Conservation (phyloP, 1,140 invertebrate genomes). For the Pseudomyrmex sp. region DNA sequence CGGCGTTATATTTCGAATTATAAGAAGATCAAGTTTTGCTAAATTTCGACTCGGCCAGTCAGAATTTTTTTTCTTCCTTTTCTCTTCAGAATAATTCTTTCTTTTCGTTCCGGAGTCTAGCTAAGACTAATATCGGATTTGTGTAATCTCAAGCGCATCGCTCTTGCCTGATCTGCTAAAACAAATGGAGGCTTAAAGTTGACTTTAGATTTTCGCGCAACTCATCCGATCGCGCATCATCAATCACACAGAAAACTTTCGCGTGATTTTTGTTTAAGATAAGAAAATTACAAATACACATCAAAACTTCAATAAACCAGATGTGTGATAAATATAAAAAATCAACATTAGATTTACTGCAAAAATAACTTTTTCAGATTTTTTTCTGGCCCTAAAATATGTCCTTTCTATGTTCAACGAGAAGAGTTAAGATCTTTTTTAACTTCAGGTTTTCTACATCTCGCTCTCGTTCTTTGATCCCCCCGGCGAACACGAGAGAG, state of each 20-base stretch:
- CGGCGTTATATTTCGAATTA: no score
- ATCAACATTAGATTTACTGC: not conserved
- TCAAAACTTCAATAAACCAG: not conserved
- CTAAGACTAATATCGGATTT: slow-evolving; percentile 52
- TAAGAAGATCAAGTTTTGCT: no score
- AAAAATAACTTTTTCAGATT: not conserved
- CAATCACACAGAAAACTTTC: slow-evolving; percentile 10
- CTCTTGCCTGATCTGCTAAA: slow-evolving; percentile 36
- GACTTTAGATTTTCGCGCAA: slow-evolving; percentile 40
- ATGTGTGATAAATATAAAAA: not conserved
- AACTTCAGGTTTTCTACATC: slow-evolving; percentile 19
- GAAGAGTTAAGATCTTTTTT: slow-evolving; percentile 34
- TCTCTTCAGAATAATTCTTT: not conserved
- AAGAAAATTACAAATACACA: slow-evolving; percentile 5
- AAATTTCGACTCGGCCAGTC: no score
- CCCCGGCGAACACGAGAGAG: slow-evolving; percentile 11
- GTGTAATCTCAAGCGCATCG: slow-evolving; percentile 44
- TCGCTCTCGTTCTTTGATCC: slow-evolving; percentile 35
- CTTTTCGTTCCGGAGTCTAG: not conserved
- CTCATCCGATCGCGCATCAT: not conserved
- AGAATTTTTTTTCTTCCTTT: not conserved
- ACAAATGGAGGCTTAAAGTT: slow-evolving; percentile 50
- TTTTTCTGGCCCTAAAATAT: not conserved
- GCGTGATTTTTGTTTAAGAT: slow-evolving; percentile 8
- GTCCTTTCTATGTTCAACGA: slow-evolving; percentile 2